Conservation (phyloP, 2,888 invertebrate species). For the Drosophila flavopinicola region DNA sequence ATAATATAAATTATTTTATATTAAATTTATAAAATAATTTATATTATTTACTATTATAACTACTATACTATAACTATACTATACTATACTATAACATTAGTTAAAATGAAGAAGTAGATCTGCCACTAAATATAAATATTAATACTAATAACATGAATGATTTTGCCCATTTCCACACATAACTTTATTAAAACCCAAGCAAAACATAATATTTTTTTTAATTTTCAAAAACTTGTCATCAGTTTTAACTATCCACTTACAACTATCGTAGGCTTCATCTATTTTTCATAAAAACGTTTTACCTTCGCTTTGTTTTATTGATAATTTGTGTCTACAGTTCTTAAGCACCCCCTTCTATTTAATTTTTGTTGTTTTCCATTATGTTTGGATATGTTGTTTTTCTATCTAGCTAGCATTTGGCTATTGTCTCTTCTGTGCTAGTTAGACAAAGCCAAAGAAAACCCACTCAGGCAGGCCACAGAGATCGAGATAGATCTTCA, state of each 20-base stretch:
- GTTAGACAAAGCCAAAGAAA: conserved; percentile 15
- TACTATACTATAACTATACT: no score
- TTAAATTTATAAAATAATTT: no score
- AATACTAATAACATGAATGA: no score
- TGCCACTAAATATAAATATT: no score
- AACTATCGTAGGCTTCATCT: not conserved
- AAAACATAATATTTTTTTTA: not conserved
- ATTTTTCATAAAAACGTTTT: not conserved
- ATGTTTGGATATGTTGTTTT: conserved; percentile 1
- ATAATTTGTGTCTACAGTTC: conserved; percentile 2
- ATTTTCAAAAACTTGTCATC: conserved; percentile 13
- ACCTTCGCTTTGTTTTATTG: not conserved
- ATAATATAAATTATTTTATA: no score
- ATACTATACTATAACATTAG: no score
- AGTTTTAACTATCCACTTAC: not conserved
- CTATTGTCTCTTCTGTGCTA: conserved; percentile 20
- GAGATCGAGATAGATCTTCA: conserved; percentile 52
- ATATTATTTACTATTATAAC: no score
- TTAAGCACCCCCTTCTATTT: conserved; percentile 4
- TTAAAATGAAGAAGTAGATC: no score
- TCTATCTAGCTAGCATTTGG: not conserved
- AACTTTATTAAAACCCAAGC: no score
- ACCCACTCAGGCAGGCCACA: conserved; percentile 28
- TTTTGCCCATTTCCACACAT: no score
- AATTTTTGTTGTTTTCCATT: conserved; percentile 4